Base-by-base conservation (phyloP, 2,888 invertebrate genomes). In the Leptopilina myrica region DNA sequence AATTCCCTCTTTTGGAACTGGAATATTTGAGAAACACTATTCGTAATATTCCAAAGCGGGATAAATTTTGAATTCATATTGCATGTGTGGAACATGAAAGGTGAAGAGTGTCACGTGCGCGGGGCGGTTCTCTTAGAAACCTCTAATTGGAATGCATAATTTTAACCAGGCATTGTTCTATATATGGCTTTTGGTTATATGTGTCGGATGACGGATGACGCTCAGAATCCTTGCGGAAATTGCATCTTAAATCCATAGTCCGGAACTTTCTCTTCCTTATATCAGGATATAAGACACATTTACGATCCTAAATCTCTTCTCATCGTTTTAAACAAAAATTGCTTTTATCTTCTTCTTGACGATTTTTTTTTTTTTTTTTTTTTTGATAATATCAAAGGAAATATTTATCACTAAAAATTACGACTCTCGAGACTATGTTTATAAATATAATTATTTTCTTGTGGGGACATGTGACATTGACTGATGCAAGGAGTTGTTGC, bases 121-220 rank as follows among this genome's bases (percentile, higher is more conserved):
- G 49, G 43, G 49, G 43, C 12, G 87, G 84, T 83, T 82, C 82
- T 84, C 69, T 80, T 78, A 77, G 84, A 83, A 85, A 84, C 85
- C 85, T 85, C 86, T 88, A 89, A 89, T 89, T 88, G 88, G 88
- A 89, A 88, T 85, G 88, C 86, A 87, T 88, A 88, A 89, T 89
- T 89, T 87, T 82, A 84, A 82, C 76, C 84, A 84, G 81, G 81
- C 86, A 87, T 87, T 85, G 87, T 87, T 85, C 85, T 78, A 79
- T 59, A 49, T 49, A 49, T 49, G 49, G 79, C 64, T 69, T 79
- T 78, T 79, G 81, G 77, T 78, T 76, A 76, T 76, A 76, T 64
- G 64, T 75, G 65, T 81, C 80, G 84, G 82, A 86, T 87, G 86
- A 88, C 85, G 86, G 80, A 87, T 87, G 86, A 88, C 85, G 80